phyloP scores from a whole-genome alignment of 1,140 invertebrate genomes.

The Diploscapter pachys region DNA sequence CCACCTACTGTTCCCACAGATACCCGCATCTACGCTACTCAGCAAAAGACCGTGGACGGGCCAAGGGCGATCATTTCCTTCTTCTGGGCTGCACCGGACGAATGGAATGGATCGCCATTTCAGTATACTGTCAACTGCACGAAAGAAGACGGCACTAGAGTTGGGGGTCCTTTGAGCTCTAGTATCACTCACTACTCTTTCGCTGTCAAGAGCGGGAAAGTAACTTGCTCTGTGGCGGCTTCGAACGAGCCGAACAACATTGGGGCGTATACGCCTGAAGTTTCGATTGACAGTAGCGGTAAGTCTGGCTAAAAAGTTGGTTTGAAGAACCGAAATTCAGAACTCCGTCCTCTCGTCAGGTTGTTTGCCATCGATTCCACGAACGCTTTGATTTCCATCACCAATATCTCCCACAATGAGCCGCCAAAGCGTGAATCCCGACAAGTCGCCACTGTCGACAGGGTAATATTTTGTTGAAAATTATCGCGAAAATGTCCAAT shows the following conservation, averaged over 20 bases:
- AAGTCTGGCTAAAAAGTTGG: slow-evolving; percentile 4
- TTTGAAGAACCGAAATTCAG: slow-evolving; percentile 36
- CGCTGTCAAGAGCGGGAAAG: slow-evolving; percentile 53
- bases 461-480: slow-evolving; percentile 16
- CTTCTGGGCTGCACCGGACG: slow-evolving; percentile 54
- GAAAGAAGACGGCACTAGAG: slow-evolving; percentile 25
- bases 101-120: slow-evolving; percentile 57
- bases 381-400: slow-evolving; percentile 45
- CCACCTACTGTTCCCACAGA: slow-evolving; percentile 46
- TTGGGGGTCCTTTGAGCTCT: slow-evolving; percentile 22
- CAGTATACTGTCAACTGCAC: slow-evolving; percentile 56
- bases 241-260: slow-evolving; percentile 54
- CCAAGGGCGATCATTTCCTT: slow-evolving; percentile 56
- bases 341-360: slow-evolving; percentile 52
- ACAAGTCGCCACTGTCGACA: slow-evolving; percentile 18
- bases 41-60: slow-evolving; percentile 57
- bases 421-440: slow-evolving; percentile 38
- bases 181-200: slow-evolving; percentile 40
- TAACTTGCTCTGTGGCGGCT: slow-evolving; percentile 51
- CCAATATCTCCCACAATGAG: slow-evolving; percentile 42
- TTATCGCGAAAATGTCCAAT: not conserved
- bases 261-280: slow-evolving; percentile 41
- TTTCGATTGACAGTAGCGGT: slow-evolving; percentile 56
- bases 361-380: slow-evolving; percentile 58
- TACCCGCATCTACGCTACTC: slow-evolving; percentile 52